phyloP scores from a whole-genome alignment of 2,113 vertebrate species.

The Leptodactylus fuscus region DNA sequence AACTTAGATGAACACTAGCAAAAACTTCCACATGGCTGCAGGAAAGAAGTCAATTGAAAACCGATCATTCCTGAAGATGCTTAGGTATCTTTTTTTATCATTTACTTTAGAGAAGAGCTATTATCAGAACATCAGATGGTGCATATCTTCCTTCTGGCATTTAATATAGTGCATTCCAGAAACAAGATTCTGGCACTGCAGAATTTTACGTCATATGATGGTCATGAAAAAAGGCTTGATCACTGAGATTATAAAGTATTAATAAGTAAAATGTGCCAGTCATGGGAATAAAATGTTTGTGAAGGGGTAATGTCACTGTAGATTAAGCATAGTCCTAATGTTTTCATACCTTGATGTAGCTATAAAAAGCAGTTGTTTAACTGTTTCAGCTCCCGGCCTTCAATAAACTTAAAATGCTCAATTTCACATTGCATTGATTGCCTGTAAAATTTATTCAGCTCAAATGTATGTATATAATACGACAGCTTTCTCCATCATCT shows the following conservation, averaged over 20 bases:
- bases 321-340: constrained; percentile 20
- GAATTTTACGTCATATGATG: constrained; percentile 38
- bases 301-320: constrained; percentile 21
- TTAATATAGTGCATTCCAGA: constrained; percentile 34
- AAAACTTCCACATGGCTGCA: constrained; percentile 66
- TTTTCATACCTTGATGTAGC: constrained; percentile 2
- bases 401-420: constrained; percentile 17
- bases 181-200: constrained; percentile 16
- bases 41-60: constrained; percentile 66
- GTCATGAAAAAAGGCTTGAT: constrained; percentile 16
- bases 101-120: constrained; percentile 34
- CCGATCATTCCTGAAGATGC: constrained; percentile 61
- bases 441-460: constrained; percentile 53
- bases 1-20: constrained; percentile 56
- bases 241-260: constrained; percentile 43
- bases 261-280: constrained; percentile 32
- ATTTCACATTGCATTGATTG: constrained; percentile 52
- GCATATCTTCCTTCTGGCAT: constrained; percentile 33
- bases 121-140: constrained; percentile 47
- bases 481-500: constrained; percentile 50
- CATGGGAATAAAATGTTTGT: constrained; percentile 35
- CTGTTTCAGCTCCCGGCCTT: constrained; percentile 5
- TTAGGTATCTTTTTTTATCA: constrained; percentile 63
- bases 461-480: constrained; percentile 55
- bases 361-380: constrained; percentile 16